Evolutionary conservation across 1,140 invertebrate species (phyloP), one percentile per base, ranked within the genome.

Genomic region (Drosophila ercepeae): DNA sequence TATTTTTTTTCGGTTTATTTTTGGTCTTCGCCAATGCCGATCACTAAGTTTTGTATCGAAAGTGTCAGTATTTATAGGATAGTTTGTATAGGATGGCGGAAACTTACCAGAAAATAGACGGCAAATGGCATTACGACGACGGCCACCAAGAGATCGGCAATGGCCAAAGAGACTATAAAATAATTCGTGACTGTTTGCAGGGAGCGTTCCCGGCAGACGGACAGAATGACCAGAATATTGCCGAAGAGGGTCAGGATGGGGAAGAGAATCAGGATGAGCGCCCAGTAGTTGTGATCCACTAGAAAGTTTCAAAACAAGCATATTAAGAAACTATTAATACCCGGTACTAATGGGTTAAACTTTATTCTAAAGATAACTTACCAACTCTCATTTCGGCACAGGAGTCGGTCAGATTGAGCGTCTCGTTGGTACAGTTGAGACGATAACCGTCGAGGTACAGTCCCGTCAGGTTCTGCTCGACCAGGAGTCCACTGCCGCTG

Each of bases 91-190:
- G 13, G 0, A 8, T 44, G 14, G 9, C 39, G 9, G 13, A 16
- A 8, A 94, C 96, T 96, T 92, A 98, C 97, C 95, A 97, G 94
- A 92, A 98, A 96, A 93, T 99, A 99, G 78, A 99, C 97, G 58
- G 97, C 98, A 91, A 99, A 98, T 9, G 98, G 98, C 98, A 99
- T 99, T 61, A 99, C 98, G 44, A 98, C 94, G 4, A 98, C 95
- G 21, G 98, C 98, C 1, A 99, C 98, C 59, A 99, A 93, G 16
- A 99, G 94, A 93, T 99, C 98, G 9, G 98, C 98, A 7, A 99
- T 94, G n/a, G 98, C 98, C 74, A 99, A 93, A 65, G 97, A 98
- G 72, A 99, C 97, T 91, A 99, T 99, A 93, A 99, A 99, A 92
- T 99, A 99, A 92, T 99, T 99, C 48, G 98, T 99, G 55, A 97